phyloP scores from a whole-genome alignment of 2,113 vertebrate genomes.

The Acanthisitta chloris region DNA sequence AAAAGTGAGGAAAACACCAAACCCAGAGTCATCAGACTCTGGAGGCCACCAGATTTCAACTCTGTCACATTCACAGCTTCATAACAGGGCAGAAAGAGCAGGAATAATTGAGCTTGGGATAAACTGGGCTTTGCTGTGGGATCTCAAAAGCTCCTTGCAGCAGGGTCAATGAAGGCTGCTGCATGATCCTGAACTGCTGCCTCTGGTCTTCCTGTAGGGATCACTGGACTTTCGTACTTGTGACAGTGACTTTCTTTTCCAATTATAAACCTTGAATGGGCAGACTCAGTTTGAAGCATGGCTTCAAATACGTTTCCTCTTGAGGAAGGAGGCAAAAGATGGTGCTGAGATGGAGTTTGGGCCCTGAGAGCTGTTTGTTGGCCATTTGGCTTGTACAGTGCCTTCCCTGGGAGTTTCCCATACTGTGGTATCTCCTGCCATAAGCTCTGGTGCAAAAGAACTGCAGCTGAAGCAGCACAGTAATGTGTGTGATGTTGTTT shows the following conservation, averaged over 20 bases:
- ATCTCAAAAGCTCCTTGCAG: neutral
- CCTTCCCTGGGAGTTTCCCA: neutral
- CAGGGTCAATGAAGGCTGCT: neutral
- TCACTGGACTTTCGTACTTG: neutral
- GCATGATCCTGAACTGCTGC: neutral
- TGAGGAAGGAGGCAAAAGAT: neutral
- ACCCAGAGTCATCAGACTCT: neutral
- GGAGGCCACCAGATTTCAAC: neutral
- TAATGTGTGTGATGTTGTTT: neutral
- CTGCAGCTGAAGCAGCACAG: neutral
- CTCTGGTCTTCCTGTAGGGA: neutral
- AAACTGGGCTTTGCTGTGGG: neutral
- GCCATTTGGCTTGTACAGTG: rapidly evolving
- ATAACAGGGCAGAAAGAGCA: neutral
- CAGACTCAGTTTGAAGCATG: neutral
- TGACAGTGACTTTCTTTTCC: neutral
- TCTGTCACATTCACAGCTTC: neutral
- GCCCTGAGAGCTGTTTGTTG: neutral
- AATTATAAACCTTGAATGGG: neutral
- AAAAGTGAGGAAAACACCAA: neutral
- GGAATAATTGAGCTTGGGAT: neutral
- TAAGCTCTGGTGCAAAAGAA: neutral
- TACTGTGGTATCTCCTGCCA: neutral
- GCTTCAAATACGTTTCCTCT: neutral
- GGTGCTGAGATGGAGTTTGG: neutral